Percentiles rank a stretch among this genome's conserved stretches.
Evolutionary conservation across 92 coral and sea anemone species (phyloP).

Genomic region (Umimayanthus chanpuru): DNA sequence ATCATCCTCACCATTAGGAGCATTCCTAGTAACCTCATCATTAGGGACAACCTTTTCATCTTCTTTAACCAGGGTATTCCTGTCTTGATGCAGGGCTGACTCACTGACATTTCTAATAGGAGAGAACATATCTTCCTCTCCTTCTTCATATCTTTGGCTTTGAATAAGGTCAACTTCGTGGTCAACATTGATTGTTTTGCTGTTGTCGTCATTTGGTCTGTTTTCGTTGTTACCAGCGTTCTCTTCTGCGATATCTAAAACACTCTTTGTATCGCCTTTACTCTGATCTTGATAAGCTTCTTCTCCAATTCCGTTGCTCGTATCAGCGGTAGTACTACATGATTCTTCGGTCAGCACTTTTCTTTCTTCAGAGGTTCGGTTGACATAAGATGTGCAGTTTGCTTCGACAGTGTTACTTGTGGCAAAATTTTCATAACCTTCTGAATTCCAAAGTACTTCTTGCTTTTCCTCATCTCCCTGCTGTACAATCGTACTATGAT

Average conservation of each 20-base stretch:
- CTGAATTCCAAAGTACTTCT: too few species aligned
- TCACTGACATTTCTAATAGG: conserved; percentile 21
- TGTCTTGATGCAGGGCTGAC: neutral
- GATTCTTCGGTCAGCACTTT: too few species aligned
- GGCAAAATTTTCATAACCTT: too few species aligned
- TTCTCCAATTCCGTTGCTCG: neutral
- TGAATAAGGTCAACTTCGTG: conserved; percentile 50
- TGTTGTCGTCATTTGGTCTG: too few species aligned
- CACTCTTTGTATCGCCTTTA: neutral
- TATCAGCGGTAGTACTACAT: neutral
- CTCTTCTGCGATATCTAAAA: neutral
- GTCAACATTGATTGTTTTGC: conserved; percentile 44
- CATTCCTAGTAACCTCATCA: neutral
- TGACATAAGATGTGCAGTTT: too few species aligned
- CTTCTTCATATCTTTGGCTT: conserved; percentile 46
- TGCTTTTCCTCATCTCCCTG: neutral
- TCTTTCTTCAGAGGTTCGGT: too few species aligned
- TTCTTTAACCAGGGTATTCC: neutral
- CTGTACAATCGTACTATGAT: too few species aligned
- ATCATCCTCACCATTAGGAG: neutral
- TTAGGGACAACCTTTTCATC: neutral
- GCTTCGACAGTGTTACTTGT: too few species aligned
- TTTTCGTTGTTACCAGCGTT: neutral
- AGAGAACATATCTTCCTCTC: conserved; percentile 52
- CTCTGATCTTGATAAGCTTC: too few species aligned